phyloP scores from a whole-genome alignment of 2,113 vertebrate genomes.

The Bungarus multicinctus region DNA sequence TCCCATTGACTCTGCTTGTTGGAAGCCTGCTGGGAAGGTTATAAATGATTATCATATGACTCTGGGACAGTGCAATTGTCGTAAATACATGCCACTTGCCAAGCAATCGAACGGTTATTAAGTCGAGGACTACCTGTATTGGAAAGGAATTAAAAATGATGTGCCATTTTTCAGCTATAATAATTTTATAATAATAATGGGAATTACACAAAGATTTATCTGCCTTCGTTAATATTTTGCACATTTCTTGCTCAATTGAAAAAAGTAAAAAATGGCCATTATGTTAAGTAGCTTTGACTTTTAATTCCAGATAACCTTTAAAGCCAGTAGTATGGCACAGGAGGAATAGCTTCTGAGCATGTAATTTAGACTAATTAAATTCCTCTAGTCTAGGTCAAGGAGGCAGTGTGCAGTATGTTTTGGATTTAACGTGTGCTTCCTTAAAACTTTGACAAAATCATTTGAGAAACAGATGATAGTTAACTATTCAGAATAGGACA shows the following conservation, averaged over 20 bases:
- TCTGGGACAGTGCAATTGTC: not conserved
- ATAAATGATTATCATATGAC: not conserved
- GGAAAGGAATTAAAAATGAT: not conserved
- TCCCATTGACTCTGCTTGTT: not conserved
- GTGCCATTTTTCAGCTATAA: not conserved
- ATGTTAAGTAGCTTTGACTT: not conserved
- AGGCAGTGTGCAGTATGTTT: not conserved
- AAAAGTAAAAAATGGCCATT: not conserved
- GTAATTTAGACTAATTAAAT: not conserved
- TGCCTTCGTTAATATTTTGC: not conserved
- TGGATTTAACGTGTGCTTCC: not conserved
- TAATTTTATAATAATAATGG: not conserved
- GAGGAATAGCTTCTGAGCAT: not conserved
- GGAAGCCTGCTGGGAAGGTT: not conserved
- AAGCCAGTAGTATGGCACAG: slow-evolving; percentile 57
- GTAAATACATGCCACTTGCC: not conserved
- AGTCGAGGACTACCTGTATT: not conserved
- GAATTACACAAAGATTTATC: not conserved
- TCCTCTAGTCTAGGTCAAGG: not conserved
- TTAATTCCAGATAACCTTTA: not conserved
- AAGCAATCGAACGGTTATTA: not conserved
- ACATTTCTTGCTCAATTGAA: not conserved
- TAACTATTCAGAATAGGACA: not conserved
- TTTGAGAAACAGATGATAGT: not conserved
- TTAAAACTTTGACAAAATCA: not conserved